Percentiles rank a stretch among this genome's conserved stretches.
Conservation (phyloP, 1,140 invertebrate genomes). For the roundworm (Caenorhabditis elegans) region DNA sequence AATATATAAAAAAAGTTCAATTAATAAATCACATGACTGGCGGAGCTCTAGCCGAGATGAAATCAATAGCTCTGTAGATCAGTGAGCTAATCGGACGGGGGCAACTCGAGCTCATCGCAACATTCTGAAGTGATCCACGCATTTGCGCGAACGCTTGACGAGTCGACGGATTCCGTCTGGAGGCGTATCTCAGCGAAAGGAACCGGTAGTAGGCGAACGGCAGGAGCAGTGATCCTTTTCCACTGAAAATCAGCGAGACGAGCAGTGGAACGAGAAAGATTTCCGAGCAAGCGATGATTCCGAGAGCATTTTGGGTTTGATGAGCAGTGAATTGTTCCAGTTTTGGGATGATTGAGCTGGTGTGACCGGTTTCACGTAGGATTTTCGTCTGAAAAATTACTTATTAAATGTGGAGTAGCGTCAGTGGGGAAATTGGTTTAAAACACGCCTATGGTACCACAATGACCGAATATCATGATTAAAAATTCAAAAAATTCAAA, state of each 20-base stretch:
- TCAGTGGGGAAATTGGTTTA: background rate
- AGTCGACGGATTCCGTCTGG: constrained; percentile 89
- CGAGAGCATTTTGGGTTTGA: constrained; percentile 83
- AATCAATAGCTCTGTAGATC: constrained; percentile 18
- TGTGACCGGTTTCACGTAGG: constrained; percentile 39
- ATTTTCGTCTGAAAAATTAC: constrained; percentile 39
- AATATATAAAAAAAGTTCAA: too few species aligned
- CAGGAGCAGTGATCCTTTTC: constrained; percentile 80
- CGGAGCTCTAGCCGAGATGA: constrained; percentile 37
- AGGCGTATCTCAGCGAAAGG: constrained; percentile 81
- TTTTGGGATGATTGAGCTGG: background rate
- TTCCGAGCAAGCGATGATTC: constrained; percentile 83
- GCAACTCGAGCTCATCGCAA: constrained; percentile 2
- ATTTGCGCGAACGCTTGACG: constrained; percentile 50
- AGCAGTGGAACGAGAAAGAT: constrained; percentile 85
- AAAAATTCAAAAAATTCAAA: too few species aligned
- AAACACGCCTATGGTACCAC: too few species aligned
- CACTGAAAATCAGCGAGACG: constrained; percentile 80
- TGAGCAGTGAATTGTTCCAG: constrained; percentile 75
- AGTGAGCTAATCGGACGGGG: background rate
- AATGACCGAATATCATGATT: too few species aligned
- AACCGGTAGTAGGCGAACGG: constrained; percentile 94
- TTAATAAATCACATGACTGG: constrained; percentile 12
- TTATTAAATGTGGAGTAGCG: background rate
- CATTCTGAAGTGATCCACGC: constrained; percentile 41